These are phyloP conservation scores for Listrodromus nycthemerus DNA, from an alignment of 2,888 invertebrate species.

Conservation along the genomic window DNA sequence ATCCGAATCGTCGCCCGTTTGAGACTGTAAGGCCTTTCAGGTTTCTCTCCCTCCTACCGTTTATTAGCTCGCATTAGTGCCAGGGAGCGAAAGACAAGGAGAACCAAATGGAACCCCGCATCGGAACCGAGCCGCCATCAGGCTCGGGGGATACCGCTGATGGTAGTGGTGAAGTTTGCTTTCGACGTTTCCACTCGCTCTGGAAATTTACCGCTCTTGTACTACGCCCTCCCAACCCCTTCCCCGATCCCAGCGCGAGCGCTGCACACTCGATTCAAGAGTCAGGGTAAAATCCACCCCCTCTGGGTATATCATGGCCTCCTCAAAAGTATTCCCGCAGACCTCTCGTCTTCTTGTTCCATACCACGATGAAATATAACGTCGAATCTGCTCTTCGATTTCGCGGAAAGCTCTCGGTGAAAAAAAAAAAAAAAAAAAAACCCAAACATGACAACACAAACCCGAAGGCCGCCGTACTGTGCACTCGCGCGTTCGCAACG, in stretches of 20 bases:
- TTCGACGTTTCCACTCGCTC: slow-evolving; percentile 69
- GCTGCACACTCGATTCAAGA: slow-evolving; percentile 63
- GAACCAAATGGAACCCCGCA: slow-evolving; percentile 28
- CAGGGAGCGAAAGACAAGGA: slow-evolving; percentile 37
- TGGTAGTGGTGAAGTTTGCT: slow-evolving; percentile 64
- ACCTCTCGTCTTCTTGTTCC: slow-evolving; percentile 51
- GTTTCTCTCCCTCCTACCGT: slow-evolving; percentile 47
- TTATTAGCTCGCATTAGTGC: slow-evolving; percentile 74
- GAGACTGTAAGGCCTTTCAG: slow-evolving; percentile 57
- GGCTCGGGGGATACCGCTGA: slow-evolving; percentile 43
- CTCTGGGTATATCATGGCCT: slow-evolving; percentile 32
- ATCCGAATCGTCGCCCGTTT: slow-evolving; percentile 68
- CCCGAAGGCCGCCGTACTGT: neutral
- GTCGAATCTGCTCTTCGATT: slow-evolving; percentile 41
- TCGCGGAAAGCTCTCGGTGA: neutral
- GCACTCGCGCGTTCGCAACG: slow-evolving; percentile 33
- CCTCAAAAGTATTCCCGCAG: slow-evolving; percentile 47
- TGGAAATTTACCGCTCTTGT: slow-evolving; percentile 68
- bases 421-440: slow-evolving; percentile 1
- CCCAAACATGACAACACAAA: slow-evolving; percentile 19
- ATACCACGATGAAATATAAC: slow-evolving; percentile 10
- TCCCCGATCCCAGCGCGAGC: neutral
- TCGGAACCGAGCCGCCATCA: slow-evolving; percentile 40
- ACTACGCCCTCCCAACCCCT: slow-evolving; percentile 43
- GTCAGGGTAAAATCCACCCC: slow-evolving; percentile 48